Base-by-base conservation (phyloP, 2,888 invertebrate species). In the Philaethria dido region DNA sequence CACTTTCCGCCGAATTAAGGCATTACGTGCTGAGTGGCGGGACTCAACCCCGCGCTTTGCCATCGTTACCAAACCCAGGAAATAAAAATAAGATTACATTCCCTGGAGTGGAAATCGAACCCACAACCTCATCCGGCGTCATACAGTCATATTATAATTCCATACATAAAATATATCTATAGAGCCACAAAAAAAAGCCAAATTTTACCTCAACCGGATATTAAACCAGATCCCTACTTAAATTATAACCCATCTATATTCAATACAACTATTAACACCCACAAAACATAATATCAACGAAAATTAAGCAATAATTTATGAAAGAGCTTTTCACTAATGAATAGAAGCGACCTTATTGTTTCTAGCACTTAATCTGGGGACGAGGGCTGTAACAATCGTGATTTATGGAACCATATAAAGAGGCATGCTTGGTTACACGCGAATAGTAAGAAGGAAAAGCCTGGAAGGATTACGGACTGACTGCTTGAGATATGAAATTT, bases 311-410 rank as follows among this genome's bases (percentile, higher is more conserved):
- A 42, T 57, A 42, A n/a, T 22, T 42, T n/a, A n/a, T 22, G 39
- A 42, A 22, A 57, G 25, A 48, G 20, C 47, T 57, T 39, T 48
- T 16, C 50, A 39, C n/a, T 55, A 44, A 39, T 47, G 45, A 39
- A 47, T 33, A 45, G 36, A 14, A 50, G 55, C 42, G 61, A 29
- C 64, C 45, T 61, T 45, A 20, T 67, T 67, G 61, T 67, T 62
- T 54, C 61, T 36, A 61, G 39, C 64, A 62, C 69, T 67, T 69
- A 69, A 67, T 69, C 60, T 61, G 33, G 29, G 33, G 44, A 20
- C 29, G 42, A 25, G 52, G 44, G 55, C 18, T 45, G 20, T 39
- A 25, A 42, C 48, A 18, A 63, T 50, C 14, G 42, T 63, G 50
- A 63, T 63, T 59, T 63, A 67, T 67, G 59, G 20, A 57, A 14